Evolutionary conservation across 1,140 invertebrate species (phyloP).

Genomic region (Diachasma alloeum): DNA sequence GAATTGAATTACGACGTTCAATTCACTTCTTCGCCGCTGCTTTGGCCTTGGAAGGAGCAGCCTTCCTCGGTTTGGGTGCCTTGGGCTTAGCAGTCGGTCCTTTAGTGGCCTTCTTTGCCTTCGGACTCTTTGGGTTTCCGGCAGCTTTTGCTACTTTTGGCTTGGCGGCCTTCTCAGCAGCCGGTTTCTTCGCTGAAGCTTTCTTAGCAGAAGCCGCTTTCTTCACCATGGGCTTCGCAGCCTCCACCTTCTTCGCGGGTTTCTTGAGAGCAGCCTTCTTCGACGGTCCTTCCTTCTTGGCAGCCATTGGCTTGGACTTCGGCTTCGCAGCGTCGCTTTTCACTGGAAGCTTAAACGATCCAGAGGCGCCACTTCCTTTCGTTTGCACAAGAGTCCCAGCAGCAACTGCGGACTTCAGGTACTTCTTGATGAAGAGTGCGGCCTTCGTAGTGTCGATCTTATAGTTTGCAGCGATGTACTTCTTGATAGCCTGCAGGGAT

Average conservation of each 20-base stretch:
- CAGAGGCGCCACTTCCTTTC: conserved; percentile 45
- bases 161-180: not conserved
- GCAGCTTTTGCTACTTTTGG: not conserved
- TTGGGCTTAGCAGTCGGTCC: conserved; percentile 16
- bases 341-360: not conserved
- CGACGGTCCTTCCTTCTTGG: not conserved
- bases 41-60: not conserved
- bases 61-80: conserved; percentile 10
- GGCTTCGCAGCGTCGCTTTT: not conserved
- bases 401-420: conserved; percentile 67
- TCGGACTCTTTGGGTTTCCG: not conserved
- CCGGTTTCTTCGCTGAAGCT: not conserved
- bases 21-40: not conserved
- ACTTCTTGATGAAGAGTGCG: conserved; percentile 70
- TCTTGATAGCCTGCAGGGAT: conserved; percentile 71
- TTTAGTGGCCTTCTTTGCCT: not conserved
- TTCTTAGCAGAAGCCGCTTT: not conserved
- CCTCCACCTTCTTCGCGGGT: not conserved
- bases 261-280: not conserved
- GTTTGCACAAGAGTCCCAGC: conserved; percentile 68
- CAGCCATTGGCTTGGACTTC: not conserved
- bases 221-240: not conserved
- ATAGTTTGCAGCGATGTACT: conserved; percentile 69
- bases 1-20: not conserved
- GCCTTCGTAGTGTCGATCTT: conserved; percentile 68